Evolutionary conservation across 2,888 invertebrate genomes (phyloP), one percentile per base, ranked within the genome.

Genomic region (Hybos culiciformis): DNA sequence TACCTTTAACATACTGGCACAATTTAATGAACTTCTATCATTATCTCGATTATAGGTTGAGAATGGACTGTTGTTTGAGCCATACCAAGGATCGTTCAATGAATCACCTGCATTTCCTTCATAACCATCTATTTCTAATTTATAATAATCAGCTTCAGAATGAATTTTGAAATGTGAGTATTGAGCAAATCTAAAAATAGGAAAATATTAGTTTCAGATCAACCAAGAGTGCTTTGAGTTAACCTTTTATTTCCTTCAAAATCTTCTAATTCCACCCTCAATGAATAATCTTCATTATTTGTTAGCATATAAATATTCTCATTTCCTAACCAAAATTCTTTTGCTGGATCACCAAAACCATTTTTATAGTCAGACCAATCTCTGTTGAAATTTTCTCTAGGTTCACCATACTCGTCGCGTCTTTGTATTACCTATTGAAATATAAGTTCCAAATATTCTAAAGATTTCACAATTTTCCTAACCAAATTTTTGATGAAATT

Each of bases 321-420:
- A 59, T 91, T 91, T 41, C 91, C 91, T 20, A 91, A 73, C 90
- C 90, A 91, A 66, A 91, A 87, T 63, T 91, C 90, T 58, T 84
- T 81, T 51, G 78, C 80, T 1, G 88, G 84, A 68, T 91, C 88
- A 4, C 90, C 91, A 59, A 91, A 91, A 2, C 91, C 91, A 58
- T 88, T 88, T 62, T 90, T 88, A 65, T 91, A 91, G 58, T 91
- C 88, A 44, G 82, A 78, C 90, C 91, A 91, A 63, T 90, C 88
- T 2, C 87, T 72, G 63, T 90, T 90, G 69, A 91, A 91, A 62
- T 87, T 90, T 63, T 90, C 90, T 1, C 87, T 73, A 0, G 87
- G 85, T 18, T 86, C 78, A 1, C 87, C 88, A 59, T 78, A 87
- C 62, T 91, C 88, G 58, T 90, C 88, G 46, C 91, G 73, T 17